phyloP scores from a whole-genome alignment of 2,113 vertebrate genomes.

The Bolborhynchus lineola region DNA sequence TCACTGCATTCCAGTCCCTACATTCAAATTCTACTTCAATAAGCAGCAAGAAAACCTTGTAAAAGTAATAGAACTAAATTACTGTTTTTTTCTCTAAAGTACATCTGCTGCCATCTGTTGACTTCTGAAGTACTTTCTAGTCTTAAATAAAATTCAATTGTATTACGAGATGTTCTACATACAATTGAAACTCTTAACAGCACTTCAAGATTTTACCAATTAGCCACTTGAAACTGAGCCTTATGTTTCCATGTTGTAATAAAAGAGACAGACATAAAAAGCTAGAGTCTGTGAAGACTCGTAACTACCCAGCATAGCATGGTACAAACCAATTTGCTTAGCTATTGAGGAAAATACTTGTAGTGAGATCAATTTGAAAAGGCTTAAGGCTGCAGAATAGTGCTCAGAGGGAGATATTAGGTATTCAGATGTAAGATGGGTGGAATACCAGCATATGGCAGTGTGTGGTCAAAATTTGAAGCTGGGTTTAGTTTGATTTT shows the following conservation, averaged over 20 bases:
- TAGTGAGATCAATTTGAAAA: neutral
- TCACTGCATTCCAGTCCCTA: neutral
- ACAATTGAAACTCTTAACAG: conserved; percentile 8
- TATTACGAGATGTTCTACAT: conserved; percentile 38
- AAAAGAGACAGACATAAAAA: conserved; percentile 18
- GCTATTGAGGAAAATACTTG: neutral
- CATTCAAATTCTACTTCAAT: neutral
- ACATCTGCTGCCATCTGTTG: conserved; percentile 71
- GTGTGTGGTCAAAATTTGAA: no score
- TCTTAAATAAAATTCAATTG: conserved; percentile 55
- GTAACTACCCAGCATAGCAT: neutral
- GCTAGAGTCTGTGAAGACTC: neutral
- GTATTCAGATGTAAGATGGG: neutral
- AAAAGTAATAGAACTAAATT: neutral
- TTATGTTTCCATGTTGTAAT: conserved; percentile 14
- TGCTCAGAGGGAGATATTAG: neutral
- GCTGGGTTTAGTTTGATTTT: neutral
- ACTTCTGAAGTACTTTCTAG: conserved; percentile 36
- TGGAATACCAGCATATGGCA: neutral
- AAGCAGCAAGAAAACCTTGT: neutral
- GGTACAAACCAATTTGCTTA: neutral
- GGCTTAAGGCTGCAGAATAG: neutral
- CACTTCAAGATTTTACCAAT: conserved; percentile 43
- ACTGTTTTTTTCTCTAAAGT: neutral
- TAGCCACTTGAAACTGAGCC: conserved; percentile 49